Percentiles rank a stretch among this genome's conserved stretches.
Conservation (phyloP, 2,797 vertebrate genomes). For the Cirrhinus molitorella region DNA sequence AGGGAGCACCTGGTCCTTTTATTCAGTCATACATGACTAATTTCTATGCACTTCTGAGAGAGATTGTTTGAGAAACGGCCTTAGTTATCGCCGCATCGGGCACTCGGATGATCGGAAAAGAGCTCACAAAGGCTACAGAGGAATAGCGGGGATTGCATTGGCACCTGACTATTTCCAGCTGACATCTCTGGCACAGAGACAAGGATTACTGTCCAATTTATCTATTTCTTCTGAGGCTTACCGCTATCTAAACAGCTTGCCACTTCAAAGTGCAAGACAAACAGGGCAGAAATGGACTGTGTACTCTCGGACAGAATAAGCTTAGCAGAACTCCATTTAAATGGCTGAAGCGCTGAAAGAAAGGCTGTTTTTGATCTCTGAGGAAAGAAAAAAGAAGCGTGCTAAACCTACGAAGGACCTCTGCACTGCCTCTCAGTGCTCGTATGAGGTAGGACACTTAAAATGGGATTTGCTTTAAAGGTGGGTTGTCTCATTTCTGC, state of each 20-base stretch:
- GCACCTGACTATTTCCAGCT: slow-evolving; percentile 80
- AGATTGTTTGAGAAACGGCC: slow-evolving; percentile 67
- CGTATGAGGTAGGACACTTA: slow-evolving; percentile 15
- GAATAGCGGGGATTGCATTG: slow-evolving; percentile 72
- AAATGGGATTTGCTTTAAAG: neutral
- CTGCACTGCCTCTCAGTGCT: slow-evolving; percentile 58
- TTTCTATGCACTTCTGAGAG: slow-evolving; percentile 55
- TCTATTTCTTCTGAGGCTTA: slow-evolving; percentile 78
- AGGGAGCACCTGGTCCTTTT: slow-evolving; percentile 80
- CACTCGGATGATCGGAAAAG: slow-evolving; percentile 68
- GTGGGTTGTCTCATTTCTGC: neutral
- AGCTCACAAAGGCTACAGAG: slow-evolving; percentile 76
- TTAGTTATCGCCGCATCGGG: slow-evolving; percentile 64
- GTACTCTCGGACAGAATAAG: slow-evolving; percentile 73
- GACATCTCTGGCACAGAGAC: slow-evolving; percentile 77
- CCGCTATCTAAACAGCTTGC: slow-evolving; percentile 75
- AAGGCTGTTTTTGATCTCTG: slow-evolving; percentile 75
- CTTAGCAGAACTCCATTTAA: slow-evolving; percentile 76
- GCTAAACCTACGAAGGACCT: slow-evolving; percentile 23
- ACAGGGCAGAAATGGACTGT: slow-evolving; percentile 65
- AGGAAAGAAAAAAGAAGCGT: slow-evolving; percentile 60
- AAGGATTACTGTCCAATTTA: slow-evolving; percentile 81
- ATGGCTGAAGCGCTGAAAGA: slow-evolving; percentile 72
- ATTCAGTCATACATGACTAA: slow-evolving; percentile 69
- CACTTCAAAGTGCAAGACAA: slow-evolving; percentile 78